These are phyloP conservation scores for Aythya baeri DNA, from an alignment of 2,113 vertebrate genomes.

Conservation along the genomic window DNA sequence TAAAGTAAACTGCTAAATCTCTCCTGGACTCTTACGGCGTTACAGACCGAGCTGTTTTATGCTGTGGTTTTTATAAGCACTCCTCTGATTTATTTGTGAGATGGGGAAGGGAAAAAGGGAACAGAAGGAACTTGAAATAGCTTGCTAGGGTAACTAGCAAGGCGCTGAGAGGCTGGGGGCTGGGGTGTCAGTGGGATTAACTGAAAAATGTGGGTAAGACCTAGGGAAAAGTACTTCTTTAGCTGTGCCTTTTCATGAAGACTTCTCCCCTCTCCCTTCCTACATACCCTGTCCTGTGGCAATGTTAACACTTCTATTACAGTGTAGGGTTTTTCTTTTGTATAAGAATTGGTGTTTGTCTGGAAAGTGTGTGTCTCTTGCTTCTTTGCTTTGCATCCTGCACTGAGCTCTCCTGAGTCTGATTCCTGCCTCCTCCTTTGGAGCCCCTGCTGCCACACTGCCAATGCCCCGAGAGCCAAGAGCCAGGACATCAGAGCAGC, in stretches of 20 bases:
- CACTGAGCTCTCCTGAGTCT: constrained; percentile 24
- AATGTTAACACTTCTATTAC: not conserved
- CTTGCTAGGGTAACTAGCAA: not conserved
- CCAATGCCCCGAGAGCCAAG: not conserved
- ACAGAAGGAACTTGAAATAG: constrained; percentile 15
- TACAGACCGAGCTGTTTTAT: constrained; percentile 19
- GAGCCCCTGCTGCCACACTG: constrained; percentile 30
- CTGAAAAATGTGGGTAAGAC: not conserved
- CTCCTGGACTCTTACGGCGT: not conserved
- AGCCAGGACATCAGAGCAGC: not conserved
- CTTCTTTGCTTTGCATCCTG: constrained; percentile 46
- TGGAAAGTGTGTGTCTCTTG: constrained; percentile 19
- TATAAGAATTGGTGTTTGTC: constrained; percentile 45
- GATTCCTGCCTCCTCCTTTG: constrained; percentile 24
- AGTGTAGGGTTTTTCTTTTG: constrained; percentile 27
- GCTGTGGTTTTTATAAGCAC: constrained; percentile 24
- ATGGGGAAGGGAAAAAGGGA: constrained; percentile 43
- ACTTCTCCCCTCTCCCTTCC: constrained; percentile 38
- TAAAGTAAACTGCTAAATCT: constrained; percentile 29
- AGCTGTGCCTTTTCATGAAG: constrained; percentile 60
- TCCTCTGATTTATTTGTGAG: constrained; percentile 11
- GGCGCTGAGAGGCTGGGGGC: not conserved
- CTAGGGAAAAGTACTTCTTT: constrained; percentile 5
- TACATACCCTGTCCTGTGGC: constrained; percentile 34
- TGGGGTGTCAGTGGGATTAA: not conserved